Percentiles rank a stretch among this genome's conserved stretches.
These are phyloP conservation scores for Stomorhina lunata DNA, from an alignment of 2,888 invertebrate species.

Conservation along the genomic window DNA sequence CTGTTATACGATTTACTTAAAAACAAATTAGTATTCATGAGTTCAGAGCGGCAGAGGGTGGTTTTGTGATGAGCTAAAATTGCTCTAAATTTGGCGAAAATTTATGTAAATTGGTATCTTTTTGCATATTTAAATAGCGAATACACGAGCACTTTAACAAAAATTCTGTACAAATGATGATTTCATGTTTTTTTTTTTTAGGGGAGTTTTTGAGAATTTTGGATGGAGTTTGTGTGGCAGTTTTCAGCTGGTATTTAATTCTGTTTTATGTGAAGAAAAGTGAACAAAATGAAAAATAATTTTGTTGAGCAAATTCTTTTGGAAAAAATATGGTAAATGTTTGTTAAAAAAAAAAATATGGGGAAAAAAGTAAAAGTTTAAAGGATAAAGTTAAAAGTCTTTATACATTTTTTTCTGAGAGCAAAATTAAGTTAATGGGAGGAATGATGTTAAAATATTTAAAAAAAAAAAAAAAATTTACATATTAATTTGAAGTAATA, in stretches of 20 bases:
- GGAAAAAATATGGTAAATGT: constrained; percentile 34
- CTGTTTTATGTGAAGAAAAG: background rate
- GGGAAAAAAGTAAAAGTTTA: background rate
- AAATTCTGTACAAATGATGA: constrained; percentile 60
- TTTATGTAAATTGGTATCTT: constrained; percentile 80
- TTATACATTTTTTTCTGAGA: background rate
- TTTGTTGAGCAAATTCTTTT: constrained; percentile 67
- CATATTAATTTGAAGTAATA: too few relatives aligned
- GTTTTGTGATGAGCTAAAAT: constrained; percentile 76
- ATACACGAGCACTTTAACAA: constrained; percentile 79
- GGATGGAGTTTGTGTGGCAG: too few relatives aligned
- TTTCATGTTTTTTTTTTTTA: constrained; percentile 1
- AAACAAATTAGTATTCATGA: background rate
- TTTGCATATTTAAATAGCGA: constrained; percentile 80
- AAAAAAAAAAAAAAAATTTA: background rate
- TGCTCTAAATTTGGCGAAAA: constrained; percentile 79
- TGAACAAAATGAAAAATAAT: background rate
- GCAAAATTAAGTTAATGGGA: too few relatives aligned
- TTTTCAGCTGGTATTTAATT: constrained; percentile 11
- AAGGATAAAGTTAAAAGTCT: background rate
- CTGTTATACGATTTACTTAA: background rate
- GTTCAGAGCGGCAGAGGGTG: background rate
- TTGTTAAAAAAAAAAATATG: background rate
- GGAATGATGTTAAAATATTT: too few relatives aligned
- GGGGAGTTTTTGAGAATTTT: too few relatives aligned